These are phyloP conservation scores for Cyanoderma ruficeps DNA, from an alignment of 2,113 vertebrate species.

Conservation along the genomic window DNA sequence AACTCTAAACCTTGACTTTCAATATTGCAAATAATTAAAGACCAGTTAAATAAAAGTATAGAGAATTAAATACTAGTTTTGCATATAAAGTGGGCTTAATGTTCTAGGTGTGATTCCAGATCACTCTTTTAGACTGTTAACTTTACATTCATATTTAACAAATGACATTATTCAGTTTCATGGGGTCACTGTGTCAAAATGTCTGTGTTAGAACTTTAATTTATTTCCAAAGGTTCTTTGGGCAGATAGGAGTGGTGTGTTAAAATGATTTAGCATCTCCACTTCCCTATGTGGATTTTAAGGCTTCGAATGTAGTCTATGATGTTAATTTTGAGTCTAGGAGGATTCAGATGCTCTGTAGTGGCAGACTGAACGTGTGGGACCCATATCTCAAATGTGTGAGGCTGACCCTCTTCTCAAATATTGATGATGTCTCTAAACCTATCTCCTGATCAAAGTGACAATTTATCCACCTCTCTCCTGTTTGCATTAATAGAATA, in stretches of 20 bases:
- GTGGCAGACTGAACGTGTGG: background rate
- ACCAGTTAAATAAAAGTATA: slow-evolving; percentile 59
- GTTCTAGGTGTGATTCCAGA: slow-evolving; percentile 61
- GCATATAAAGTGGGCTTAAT: slow-evolving; percentile 63
- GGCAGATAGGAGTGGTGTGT: slow-evolving; percentile 53
- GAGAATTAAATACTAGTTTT: slow-evolving; percentile 61
- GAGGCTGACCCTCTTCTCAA: background rate
- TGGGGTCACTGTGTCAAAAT: slow-evolving; percentile 76
- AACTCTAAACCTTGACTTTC: slow-evolving; percentile 30
- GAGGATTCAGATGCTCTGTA: slow-evolving; percentile 2
- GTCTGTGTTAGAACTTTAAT: slow-evolving; percentile 77
- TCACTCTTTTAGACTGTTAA: slow-evolving; percentile 46
- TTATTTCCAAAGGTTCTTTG: slow-evolving; percentile 70
- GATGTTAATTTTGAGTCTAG: slow-evolving; percentile 28
- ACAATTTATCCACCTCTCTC: background rate
- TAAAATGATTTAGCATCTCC: slow-evolving; percentile 61
- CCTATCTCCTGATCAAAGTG: background rate
- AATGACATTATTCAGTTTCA: slow-evolving; percentile 77
- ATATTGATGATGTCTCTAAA: background rate
- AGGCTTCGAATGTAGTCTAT: background rate
- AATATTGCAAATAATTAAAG: slow-evolving; percentile 61
- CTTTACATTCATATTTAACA: slow-evolving; percentile 74
- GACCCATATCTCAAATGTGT: background rate
- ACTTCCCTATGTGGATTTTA: slow-evolving; percentile 41
- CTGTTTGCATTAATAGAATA: background rate